A percentile compares a stretch with the other conserved stretches of the same genome.
Evolutionary conservation across 2,888 invertebrate species (phyloP).

Genomic region (Caenorhabditis auriculariae): DNA sequence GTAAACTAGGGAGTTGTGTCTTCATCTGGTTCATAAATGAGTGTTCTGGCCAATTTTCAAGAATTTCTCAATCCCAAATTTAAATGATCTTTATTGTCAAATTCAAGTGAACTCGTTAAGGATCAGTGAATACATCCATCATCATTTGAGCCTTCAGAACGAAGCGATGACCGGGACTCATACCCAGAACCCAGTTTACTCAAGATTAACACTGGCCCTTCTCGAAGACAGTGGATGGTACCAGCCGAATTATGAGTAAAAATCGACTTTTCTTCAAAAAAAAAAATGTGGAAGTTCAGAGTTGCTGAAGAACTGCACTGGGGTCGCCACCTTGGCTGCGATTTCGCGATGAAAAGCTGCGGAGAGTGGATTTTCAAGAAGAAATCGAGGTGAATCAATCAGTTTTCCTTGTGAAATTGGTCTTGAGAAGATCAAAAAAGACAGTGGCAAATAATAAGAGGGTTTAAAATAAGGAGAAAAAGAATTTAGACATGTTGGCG

Average conservation of each 20-base stretch:
- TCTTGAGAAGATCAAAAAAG: no score
- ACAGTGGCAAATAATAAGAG: no score
- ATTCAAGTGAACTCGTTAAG: neutral
- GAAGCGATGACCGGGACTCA: constrained; percentile 99
- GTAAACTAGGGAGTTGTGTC: no score
- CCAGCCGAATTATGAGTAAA: constrained; percentile 56
- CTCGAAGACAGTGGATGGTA: constrained; percentile 95
- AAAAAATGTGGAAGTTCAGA: constrained; percentile 57
- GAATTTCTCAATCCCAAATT: no score
- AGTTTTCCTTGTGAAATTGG: no score
- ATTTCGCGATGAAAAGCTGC: constrained; percentile 90
- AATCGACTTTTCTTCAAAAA: neutral
- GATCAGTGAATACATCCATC: neutral
- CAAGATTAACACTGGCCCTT: constrained; percentile 87
- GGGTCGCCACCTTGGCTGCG: constrained; percentile 88
- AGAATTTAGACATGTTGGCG: no score
- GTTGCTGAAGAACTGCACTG: constrained; percentile 81
- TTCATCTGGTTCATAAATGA: no score
- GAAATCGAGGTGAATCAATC: constrained; percentile 24
- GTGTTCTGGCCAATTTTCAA: no score
- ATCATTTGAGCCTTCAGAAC: constrained; percentile 75
- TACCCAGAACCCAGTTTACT: constrained; percentile 95
- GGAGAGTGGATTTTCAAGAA: constrained; percentile 85
- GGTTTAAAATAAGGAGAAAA: no score
- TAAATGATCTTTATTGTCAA: no score